Percentiles rank a stretch among this genome's conserved stretches.
Evolutionary conservation across 2,888 invertebrate species (phyloP).

Genomic region (Sarcophaga subvicina): DNA sequence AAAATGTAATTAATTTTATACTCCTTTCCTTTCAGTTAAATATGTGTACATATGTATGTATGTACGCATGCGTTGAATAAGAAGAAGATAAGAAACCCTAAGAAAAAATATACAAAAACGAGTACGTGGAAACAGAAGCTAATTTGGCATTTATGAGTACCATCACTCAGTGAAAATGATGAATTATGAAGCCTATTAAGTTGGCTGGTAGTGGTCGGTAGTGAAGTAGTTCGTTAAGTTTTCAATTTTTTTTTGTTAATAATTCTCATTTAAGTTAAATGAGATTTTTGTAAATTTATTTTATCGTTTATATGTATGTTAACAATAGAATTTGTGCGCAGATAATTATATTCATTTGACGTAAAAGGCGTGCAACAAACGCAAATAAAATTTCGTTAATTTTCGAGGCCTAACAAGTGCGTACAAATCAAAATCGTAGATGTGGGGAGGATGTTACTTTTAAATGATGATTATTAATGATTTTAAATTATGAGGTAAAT

Average conservation of each 20-base stretch:
- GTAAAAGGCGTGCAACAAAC: too few relatives aligned
- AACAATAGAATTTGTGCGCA: not conserved
- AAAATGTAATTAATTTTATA: constrained; percentile 77
- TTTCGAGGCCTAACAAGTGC: not conserved
- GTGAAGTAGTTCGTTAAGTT: constrained; percentile 41
- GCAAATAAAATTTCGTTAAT: not conserved
- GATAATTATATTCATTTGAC: constrained; percentile 15
- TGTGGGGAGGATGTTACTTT: not conserved
- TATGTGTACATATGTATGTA: too few relatives aligned
- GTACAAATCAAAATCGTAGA: not conserved
- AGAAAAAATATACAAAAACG: constrained; percentile 1
- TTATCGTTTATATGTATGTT: constrained; percentile 24
- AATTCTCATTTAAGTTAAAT: constrained; percentile 44
- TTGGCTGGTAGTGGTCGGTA: not conserved
- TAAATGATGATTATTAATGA: not conserved
- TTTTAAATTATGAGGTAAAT: too few relatives aligned
- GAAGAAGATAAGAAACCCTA: constrained; percentile 11
- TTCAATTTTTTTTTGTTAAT: constrained; percentile 10
- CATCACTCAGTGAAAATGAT: constrained; percentile 55
- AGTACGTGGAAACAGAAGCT: constrained; percentile 58
- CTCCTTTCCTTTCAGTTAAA: constrained; percentile 29
- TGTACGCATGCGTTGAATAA: too few relatives aligned
- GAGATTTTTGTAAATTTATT: constrained; percentile 51
- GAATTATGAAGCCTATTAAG: constrained; percentile 55
- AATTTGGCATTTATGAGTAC: constrained; percentile 65